phyloP scores from a whole-genome alignment of 92 coral and sea anemone species.

The Epizoanthus ramosus region DNA sequence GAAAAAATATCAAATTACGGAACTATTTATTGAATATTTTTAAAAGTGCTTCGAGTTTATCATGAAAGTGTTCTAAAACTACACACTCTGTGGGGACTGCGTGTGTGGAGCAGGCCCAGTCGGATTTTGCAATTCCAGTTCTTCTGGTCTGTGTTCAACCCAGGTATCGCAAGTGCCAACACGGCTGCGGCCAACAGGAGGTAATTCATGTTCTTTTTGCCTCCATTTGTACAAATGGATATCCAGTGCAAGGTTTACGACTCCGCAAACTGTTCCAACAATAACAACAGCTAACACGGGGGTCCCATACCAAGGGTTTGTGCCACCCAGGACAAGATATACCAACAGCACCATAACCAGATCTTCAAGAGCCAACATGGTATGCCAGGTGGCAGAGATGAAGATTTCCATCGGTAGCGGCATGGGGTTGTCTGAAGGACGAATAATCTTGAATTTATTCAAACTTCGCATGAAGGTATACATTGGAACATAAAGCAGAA shows the following conservation, averaged over 20 bases:
- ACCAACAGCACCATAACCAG: constrained; percentile 18
- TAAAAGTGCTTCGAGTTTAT: too few species aligned
- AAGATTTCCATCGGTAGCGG: constrained; percentile 19
- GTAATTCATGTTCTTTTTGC: constrained; percentile 26
- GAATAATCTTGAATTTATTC: constrained; percentile 33
- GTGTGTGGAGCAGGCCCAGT: neutral
- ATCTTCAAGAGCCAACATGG: constrained; percentile 12
- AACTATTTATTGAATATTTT: too few species aligned
- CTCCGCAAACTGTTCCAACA: constrained; percentile 34
- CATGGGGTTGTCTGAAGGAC: constrained; percentile 26
- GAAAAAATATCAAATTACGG: too few species aligned
- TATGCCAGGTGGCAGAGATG: constrained; percentile 23
- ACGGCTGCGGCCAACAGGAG: constrained; percentile 20
- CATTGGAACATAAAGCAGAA: constrained; percentile 27
- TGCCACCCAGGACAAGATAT: neutral
- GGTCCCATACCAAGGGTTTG: neutral
- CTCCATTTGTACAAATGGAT: constrained; percentile 30
- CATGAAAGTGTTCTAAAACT: too few species aligned
- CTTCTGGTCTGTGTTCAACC: constrained; percentile 23
- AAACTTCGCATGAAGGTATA: constrained; percentile 43
- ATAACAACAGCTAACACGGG: constrained; percentile 26
- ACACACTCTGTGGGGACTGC: neutral
- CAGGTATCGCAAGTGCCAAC: constrained; percentile 34
- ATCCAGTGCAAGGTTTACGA: constrained; percentile 20
- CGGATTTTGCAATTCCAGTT: constrained; percentile 1